Evolutionary conservation across 2,113 vertebrate species (phyloP).

Genomic region (Delphinus delphis): DNA sequence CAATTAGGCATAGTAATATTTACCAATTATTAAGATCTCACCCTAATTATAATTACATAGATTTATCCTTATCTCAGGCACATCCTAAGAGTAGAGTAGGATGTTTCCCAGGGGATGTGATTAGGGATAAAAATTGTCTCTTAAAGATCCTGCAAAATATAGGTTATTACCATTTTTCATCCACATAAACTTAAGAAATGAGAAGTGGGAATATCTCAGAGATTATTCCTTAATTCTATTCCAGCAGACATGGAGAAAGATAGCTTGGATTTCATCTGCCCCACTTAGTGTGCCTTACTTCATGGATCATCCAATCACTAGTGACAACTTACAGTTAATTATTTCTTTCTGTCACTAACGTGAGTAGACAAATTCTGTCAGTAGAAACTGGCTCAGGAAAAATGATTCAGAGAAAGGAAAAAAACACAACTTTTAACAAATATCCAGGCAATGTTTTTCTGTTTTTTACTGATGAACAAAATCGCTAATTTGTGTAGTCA

Average conservation of each 20-base stretch:
- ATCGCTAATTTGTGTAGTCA: constrained; percentile 40
- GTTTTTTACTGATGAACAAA: constrained; percentile 56
- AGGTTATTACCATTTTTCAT: constrained; percentile 25
- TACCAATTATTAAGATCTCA: background rate
- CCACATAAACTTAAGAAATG: constrained; percentile 6
- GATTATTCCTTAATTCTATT: background rate
- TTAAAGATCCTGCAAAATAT: background rate
- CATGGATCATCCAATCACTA: constrained; percentile 46
- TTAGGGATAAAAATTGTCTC: background rate
- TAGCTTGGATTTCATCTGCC: constrained; percentile 11
- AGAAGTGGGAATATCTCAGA: background rate
- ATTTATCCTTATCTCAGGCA: background rate
- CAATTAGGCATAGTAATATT: background rate
- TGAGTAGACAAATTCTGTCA: constrained; percentile 79
- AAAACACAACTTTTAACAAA: constrained; percentile 34
- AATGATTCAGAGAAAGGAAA: constrained; percentile 42
- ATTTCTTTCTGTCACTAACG: constrained; percentile 77
- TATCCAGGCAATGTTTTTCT: constrained; percentile 11
- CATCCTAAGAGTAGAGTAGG: background rate
- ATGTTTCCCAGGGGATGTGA: background rate
- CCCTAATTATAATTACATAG: background rate
- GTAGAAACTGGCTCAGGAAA: constrained; percentile 65
- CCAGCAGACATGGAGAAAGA: background rate
- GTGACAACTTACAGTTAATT: constrained; percentile 76
- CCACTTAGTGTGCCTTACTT: constrained; percentile 40